Base-by-base conservation (phyloP, 2,888 invertebrate genomes). In the Brachypalpus laphriformis region DNA sequence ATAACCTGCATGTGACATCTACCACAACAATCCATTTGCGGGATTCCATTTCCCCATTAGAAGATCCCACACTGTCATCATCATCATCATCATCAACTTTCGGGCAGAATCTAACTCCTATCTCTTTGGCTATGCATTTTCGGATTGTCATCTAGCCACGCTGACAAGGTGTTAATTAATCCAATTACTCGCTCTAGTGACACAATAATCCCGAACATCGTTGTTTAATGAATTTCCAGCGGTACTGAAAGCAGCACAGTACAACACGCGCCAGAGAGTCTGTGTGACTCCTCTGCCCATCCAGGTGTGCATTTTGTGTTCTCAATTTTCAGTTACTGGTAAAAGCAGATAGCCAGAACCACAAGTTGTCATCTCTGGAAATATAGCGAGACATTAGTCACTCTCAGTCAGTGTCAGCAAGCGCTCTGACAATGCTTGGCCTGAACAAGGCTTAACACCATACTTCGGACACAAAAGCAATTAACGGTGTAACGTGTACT, bases 101-200 rank as follows among this genome's bases (percentile, higher is more conserved):
- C 20, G 34, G n/a, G n/a, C 28, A 56, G 56, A 45, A 70, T 40
- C 75, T 40, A 66, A 56, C 37, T 22, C 6, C 34, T 11, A 49
- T 59, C 14, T 34, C 14, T 42, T 14, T 25, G 4, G 61, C 49
- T 61, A 6, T n/a, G n/a, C n/a, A 40, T 51, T 65, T 76, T 63
- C 28, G 31, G 65, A 51, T 77, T 72, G 51, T 72, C 77, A 72
- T 34, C 49, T 57, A 49, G 74, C 74, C 74, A 34, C 72, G 34
- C 54, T 83, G 78, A 83, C 70, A 74, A 56, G 74, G 78, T 75
- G 83, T 65, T 83, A 83, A 78, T 83, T 83, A 78, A 83, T 83
- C 63, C 78, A 83, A 83, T 83, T 83, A 83, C 78, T 74, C 83
- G 83, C 78, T 83, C 83, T 78, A 78, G 56, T 83, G 83, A 74